These are phyloP conservation scores for Parauchenoglanis punctatus DNA, from an alignment of 2,797 vertebrate species.

Conservation along the genomic window DNA sequence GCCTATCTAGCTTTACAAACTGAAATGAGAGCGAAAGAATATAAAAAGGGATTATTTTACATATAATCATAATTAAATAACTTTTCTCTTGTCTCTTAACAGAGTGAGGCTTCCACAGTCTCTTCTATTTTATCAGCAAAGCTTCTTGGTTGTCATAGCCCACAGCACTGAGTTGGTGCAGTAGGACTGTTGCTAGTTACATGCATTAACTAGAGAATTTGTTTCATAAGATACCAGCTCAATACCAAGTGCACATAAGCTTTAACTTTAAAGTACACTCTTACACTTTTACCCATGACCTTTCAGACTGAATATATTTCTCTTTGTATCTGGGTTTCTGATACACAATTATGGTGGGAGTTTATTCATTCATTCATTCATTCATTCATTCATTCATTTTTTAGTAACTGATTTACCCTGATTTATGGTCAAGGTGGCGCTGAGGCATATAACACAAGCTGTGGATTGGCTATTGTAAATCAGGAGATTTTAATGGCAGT, in stretches of 20 bases:
- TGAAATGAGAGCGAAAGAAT: slow-evolving; percentile 56
- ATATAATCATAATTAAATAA: background rate
- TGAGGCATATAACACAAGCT: background rate
- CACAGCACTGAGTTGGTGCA: slow-evolving; percentile 48
- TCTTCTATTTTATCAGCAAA: slow-evolving; percentile 72
- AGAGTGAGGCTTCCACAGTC: no score
- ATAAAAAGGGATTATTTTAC: background rate
- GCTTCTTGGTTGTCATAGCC: slow-evolving; percentile 74
- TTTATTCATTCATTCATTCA: background rate
- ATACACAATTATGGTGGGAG: background rate
- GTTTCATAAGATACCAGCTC: background rate
- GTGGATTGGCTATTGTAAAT: background rate
- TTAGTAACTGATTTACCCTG: background rate
- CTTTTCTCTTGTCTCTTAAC: background rate
- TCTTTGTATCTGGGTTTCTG: background rate
- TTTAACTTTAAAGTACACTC: background rate
- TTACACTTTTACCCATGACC: background rate
- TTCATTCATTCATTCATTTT: background rate
- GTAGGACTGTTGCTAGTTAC: background rate
- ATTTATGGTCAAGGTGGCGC: background rate
- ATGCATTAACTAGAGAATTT: background rate
- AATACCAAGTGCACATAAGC: background rate
- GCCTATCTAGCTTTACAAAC: slow-evolving; percentile 68
- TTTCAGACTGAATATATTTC: background rate
- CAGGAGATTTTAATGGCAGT: background rate